Evolutionary conservation across 2,888 invertebrate species (phyloP), one percentile per base, ranked within the genome.

Genomic region (Trichogramma evanescens): DNA sequence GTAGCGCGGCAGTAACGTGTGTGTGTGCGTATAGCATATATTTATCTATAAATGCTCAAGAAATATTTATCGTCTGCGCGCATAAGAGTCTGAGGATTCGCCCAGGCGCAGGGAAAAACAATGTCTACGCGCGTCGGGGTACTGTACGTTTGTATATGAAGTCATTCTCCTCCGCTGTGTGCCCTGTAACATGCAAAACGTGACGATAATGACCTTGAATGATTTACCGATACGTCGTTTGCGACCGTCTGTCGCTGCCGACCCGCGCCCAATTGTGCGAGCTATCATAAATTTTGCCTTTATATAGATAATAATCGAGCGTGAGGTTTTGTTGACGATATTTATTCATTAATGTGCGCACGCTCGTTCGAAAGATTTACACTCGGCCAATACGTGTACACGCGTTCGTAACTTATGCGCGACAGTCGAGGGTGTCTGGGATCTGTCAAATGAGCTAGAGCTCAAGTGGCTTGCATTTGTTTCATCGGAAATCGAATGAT

Each of bases 1-100:
- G 26, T 66, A 59, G 62, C 54, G 60, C 66, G 65, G 66, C 66
- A 68, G 68, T 65, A 46, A 56, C 61, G 63, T 61, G 64, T 58
- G 58, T 39, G 50, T 48, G 52, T 48, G 44, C 54, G 7, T 49
- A n/a, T n/a, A 38, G 26, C 54, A 9, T 44, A 8, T 8, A 6
- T 8, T n/a, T n/a, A 4, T 42, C 42, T 42, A n/a, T 42, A n/a
- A 43, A 41, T 8, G 10, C 5, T 5, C 4, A 9, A 43, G 8
- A 42, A 10, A 5, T 42, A 42, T 53, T 44, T 9, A 13, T n/a
- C 9, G 42, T 13, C 6, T 50, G 40, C 2, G 41, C 7, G 43
- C 41, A 52, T 8, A 38, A 6, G 52, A 4, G 13, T 41, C 48
- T n/a, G 41, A 26, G 26, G 26, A 26, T 26, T 26, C 26, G 26